Evolutionary conservation across 2,797 vertebrate species (phyloP), one percentile per base, ranked within the genome.

Genomic region (Champsocephalus esox): DNA sequence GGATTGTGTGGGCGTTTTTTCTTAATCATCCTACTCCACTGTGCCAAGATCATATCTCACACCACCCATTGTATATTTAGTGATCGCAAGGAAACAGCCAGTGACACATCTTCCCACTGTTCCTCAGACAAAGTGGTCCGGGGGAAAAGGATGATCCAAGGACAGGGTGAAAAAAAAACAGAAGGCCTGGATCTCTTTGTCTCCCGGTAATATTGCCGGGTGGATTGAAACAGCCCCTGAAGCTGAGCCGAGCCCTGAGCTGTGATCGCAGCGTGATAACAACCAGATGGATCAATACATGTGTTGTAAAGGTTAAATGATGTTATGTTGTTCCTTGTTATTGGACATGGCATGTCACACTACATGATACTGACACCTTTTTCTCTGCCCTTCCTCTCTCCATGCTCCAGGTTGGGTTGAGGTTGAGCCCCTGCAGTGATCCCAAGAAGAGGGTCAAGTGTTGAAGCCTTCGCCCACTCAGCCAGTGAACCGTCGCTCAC

Each of bases 251-350:
- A 89, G 91, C 87, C 80, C 87, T 73, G 80, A 90, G 91, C 92
- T 88, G 88, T 72, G 95, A 95, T 95, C 41, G 61, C 50, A 49
- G 85, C 19, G n/a, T 72, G 95, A 96, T 96, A 95, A 94, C 88
- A 77, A 74, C 84, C 89, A 88, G 89, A 88, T 84, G 89, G 94
- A 96, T 96, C 95, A 94, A 96, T 96, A 94, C 73, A 51, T 83
- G 91, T 89, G 94, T 94, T 95, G 95, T 95, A 95, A 95, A 96
- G 95, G 95, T 96, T 96, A 95, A 96, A 95, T 91, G 95, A 95
- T 94, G 94, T 92, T 94, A 93, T 93, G 94, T 94, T 90, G 90
- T 81, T 83, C 82, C 85, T 89, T 94, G 94, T 93, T 93, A 92
- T 93, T 93, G 93, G 89, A 90, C 89, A 85, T 84, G 82, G 73